These are phyloP conservation scores for Rostratula benghalensis DNA, from an alignment of 2,113 vertebrate genomes.

Conservation along the genomic window DNA sequence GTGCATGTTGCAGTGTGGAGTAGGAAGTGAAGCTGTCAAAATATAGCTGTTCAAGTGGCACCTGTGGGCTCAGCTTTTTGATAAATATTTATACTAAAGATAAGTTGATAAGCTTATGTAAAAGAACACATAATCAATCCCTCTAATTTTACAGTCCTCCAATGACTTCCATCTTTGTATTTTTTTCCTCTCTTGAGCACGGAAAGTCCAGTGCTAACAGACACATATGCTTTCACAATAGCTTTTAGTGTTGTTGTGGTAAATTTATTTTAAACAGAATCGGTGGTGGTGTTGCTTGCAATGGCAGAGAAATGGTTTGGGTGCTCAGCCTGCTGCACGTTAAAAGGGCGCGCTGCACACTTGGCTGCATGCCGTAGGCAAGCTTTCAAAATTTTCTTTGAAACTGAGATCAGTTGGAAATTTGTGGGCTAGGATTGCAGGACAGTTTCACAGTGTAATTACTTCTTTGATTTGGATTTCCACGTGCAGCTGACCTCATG, in stretches of 20 bases:
- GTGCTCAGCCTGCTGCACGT: not conserved
- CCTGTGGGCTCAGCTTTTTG: not conserved
- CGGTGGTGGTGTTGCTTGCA: not conserved
- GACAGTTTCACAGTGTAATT: not conserved
- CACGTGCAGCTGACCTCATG: accelerated
- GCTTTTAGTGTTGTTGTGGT: not conserved
- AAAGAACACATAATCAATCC: not conserved
- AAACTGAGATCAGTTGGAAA: not conserved
- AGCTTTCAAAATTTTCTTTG: not conserved
- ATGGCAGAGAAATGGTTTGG: not conserved
- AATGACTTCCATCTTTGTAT: not conserved
- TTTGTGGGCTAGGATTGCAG: not conserved
- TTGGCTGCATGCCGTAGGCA: not conserved
- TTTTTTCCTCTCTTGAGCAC: not conserved
- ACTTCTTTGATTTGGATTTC: not conserved
- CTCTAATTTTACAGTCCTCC: not conserved
- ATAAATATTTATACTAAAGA: not conserved
- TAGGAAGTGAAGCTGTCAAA: not conserved
- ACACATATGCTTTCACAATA: not conserved
- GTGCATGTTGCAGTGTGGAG: accelerated
- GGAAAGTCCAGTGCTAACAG: not conserved
- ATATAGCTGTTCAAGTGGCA: not conserved
- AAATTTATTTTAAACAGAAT: not conserved
- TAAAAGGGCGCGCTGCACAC: not conserved
- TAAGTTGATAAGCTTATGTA: not conserved